phyloP scores from a whole-genome alignment of 2,113 vertebrate genomes.

The Leptocoma aspasia region DNA sequence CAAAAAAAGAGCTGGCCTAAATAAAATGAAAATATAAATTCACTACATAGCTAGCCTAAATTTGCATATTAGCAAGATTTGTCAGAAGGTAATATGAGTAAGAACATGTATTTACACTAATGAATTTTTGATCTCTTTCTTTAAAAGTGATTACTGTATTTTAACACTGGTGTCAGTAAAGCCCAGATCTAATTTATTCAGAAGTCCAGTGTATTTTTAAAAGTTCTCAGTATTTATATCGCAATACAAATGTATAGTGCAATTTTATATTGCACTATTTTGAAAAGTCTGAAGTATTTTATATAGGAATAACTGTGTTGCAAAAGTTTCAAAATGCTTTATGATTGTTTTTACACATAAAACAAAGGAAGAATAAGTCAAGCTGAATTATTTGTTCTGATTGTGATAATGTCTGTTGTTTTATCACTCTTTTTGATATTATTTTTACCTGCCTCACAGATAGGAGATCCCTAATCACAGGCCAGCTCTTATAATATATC shows the following conservation, averaged over 20 bases:
- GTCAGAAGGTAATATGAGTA: background rate
- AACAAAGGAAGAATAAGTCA: background rate
- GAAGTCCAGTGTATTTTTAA: background rate
- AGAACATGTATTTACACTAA: background rate
- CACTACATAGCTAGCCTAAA: background rate
- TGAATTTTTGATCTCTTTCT: background rate
- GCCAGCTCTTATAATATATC: background rate
- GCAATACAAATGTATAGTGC: background rate
- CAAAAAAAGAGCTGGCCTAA: background rate
- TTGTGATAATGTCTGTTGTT: background rate
- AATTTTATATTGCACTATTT: background rate
- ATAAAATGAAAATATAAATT: background rate
- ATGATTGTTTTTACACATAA: background rate
- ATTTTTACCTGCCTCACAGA: background rate
- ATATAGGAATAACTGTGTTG: background rate
- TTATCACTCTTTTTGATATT: background rate
- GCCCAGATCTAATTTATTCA: background rate
- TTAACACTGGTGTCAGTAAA: background rate
- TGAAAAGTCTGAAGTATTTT: background rate
- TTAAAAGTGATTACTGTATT: background rate
- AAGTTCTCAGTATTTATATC: background rate
- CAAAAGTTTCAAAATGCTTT: background rate
- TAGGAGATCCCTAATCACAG: background rate
- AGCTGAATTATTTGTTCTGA: background rate
- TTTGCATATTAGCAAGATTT: background rate